Base-by-base conservation (phyloP, 2,888 invertebrate species). In the Himalopsyche anomala region DNA sequence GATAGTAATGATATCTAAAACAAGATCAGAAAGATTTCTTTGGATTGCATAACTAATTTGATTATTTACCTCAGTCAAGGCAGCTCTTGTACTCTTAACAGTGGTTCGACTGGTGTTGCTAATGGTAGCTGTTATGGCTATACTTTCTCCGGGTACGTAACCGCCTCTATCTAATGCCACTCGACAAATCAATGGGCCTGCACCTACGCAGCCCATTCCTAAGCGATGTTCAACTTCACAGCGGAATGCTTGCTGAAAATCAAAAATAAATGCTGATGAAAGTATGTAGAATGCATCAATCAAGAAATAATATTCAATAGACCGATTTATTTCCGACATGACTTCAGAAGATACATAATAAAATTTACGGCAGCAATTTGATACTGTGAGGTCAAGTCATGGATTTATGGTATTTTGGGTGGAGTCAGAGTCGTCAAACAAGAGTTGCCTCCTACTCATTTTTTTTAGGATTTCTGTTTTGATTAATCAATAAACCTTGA, bases 131-230 rank as follows among this genome's bases (percentile, higher is more conserved):
- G 96, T 96, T 89, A 99, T 95, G 89, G 95, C 95, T 91, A 99
- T 96, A 90, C 96, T 97, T 92, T 99, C 98, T 4, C 98, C 99
- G 17, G 98, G 98, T 87, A 99, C 98, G 92, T 98, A 99, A 38
- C 98, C 99, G 86, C 98, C 97, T 90, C 98, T 95, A 92, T 98
- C 98, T 89, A 99, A 93, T 88, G 96, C 94, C 88, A 98, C 97
- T 90, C 96, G 94, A 90, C 98, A 98, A 83, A 96, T 94, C 81
- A 99, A 97, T 11, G 96, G 95, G 82, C 99, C 99, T 80, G 97
- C 96, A 89, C 97, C 96, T 89, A 98, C 96, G 91, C 98, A 98
- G 74, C 96, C 96, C 89, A 97, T 96, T 85, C 98, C 98, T 89
- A 98, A 94, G 90, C 96, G 96, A 92, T 98, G 98, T 91, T 98